Base-by-base conservation (phyloP, 2,113 vertebrate genomes). In the Nannobrachium achirus region DNA sequence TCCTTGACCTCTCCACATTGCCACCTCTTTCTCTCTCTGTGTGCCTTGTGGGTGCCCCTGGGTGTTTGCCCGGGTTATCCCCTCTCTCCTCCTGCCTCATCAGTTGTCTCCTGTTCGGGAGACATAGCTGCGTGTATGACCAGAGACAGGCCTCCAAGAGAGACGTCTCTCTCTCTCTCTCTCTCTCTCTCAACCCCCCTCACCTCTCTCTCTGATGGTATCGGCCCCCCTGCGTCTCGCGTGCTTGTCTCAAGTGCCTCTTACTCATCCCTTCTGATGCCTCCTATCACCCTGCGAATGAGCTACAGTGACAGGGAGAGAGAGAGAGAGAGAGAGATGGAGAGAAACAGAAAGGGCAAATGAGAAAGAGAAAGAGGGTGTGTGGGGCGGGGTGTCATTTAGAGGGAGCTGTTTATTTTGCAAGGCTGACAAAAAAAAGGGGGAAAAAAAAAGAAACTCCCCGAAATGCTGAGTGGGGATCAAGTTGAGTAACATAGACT, bases 131-230 rank as follows among this genome's bases (percentile, higher is more conserved):
- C 72, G 80, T 77, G 76, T 79, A 79, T 87, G 78, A 80, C 82
- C 76, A 57, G 75, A 89, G 90, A 91, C 89, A 89, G 71, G 74
- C 83, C 76, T 79, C n/a, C 71, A 82, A 89, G 83, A 87, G 87
- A 90, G 79, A 89, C 84, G 75, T 86, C 63, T 39, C 25, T 33
- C n/a, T n/a, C n/a, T n/a, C n/a, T n/a, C n/a, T n/a, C n/a, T n/a
- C n/a, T n/a, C n/a, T n/a, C n/a, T 33, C 25, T 33, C 25, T 33
- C 25, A 33, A 33, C 25, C 25, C 25, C 25, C 25, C 25, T 5
- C 25, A 3, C 25, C 25, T 33, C 66, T 14, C 79, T 79, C 82
- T 79, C 51, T 51, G 59, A 70, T 49, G 55, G 76, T 86, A 73
- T 78, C n/a, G n/a, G n/a, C 65, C 75, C 73, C 25, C 79, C 76